Evolutionary conservation across 1,140 invertebrate species (phyloP).

Genomic region (Venustaconcha ellipsiformis): DNA sequence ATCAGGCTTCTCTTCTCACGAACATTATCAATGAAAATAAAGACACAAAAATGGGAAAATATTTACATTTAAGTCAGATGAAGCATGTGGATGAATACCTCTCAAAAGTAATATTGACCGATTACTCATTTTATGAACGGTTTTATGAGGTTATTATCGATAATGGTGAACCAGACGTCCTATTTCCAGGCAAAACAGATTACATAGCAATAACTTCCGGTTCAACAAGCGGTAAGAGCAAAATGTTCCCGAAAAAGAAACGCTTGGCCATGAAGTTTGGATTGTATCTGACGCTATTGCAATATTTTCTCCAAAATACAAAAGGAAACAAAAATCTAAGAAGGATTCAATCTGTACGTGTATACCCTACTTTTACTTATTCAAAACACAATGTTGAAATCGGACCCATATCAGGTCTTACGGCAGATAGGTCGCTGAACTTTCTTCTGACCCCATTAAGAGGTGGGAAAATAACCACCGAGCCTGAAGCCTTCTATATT

Average conservation of each 20-base stretch:
- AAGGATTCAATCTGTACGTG: constrained; percentile 6
- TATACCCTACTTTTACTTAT: not conserved
- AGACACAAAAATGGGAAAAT: constrained; percentile 7
- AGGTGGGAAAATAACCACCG: not conserved
- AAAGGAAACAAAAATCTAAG: constrained; percentile 17
- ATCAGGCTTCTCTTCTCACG: constrained; percentile 5
- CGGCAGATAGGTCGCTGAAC: constrained; percentile 4
- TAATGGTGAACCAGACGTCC: constrained; percentile 5
- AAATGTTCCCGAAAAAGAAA: constrained; percentile 22
- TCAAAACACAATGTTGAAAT: constrained; percentile 4
- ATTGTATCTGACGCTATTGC: constrained; percentile 5
- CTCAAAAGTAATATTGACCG: constrained; percentile 7
- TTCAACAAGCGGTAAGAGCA: constrained; percentile 21
- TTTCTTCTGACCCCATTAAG: constrained; percentile 8
- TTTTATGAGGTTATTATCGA: constrained; percentile 2
- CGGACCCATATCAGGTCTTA: constrained; percentile 18
- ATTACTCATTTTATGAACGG: constrained; percentile 7
- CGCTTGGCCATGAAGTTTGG: not conserved
- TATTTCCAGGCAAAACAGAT: constrained; percentile 23
- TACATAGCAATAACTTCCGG: constrained; percentile 28
- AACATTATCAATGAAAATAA: constrained; percentile 10
- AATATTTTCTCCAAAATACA: constrained; percentile 4
- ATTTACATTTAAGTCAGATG: constrained; percentile 4
- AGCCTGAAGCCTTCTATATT: constrained; percentile 24
- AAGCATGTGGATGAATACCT: constrained; percentile 10